These are phyloP conservation scores for Misgurnus mizolepis DNA, from an alignment of 2,113 vertebrate species.

Conservation along the genomic window DNA sequence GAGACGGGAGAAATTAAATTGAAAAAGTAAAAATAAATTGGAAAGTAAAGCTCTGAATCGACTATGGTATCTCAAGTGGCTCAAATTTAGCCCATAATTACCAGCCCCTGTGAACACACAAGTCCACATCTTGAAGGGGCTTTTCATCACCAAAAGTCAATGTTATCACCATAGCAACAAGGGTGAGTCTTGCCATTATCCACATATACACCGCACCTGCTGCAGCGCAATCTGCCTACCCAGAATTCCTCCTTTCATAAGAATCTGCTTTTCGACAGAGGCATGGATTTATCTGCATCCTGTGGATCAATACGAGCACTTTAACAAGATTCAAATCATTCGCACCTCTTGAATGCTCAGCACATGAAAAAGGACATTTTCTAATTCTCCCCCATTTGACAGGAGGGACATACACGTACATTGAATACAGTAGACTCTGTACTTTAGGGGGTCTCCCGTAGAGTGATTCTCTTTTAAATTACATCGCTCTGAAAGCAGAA, in stretches of 20 bases:
- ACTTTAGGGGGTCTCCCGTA: constrained; percentile 66
- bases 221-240: constrained; percentile 41
- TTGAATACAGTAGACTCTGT: constrained; percentile 56
- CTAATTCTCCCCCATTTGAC: constrained; percentile 56
- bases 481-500: constrained; percentile 71
- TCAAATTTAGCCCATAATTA: constrained; percentile 62
- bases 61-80: constrained; percentile 57
- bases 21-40: constrained; percentile 40
- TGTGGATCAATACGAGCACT: constrained; percentile 67
- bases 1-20: constrained; percentile 37
- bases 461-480: constrained; percentile 73
- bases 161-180: constrained; percentile 63
- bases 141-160: constrained; percentile 62
- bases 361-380: constrained; percentile 64
- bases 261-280: constrained; percentile 49
- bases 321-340: constrained; percentile 60
- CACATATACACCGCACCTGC: constrained; percentile 49
- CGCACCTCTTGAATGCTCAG: constrained; percentile 66
- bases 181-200: constrained; percentile 50
- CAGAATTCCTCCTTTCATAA: constrained; percentile 59
- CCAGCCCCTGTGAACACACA: constrained; percentile 53
- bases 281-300: constrained; percentile 64
- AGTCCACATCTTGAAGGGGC: constrained; percentile 57
- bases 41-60: constrained; percentile 48
- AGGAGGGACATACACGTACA: constrained; percentile 60